Conservation (phyloP, 2,113 vertebrate species). For the Pseudonaja textilis region DNA sequence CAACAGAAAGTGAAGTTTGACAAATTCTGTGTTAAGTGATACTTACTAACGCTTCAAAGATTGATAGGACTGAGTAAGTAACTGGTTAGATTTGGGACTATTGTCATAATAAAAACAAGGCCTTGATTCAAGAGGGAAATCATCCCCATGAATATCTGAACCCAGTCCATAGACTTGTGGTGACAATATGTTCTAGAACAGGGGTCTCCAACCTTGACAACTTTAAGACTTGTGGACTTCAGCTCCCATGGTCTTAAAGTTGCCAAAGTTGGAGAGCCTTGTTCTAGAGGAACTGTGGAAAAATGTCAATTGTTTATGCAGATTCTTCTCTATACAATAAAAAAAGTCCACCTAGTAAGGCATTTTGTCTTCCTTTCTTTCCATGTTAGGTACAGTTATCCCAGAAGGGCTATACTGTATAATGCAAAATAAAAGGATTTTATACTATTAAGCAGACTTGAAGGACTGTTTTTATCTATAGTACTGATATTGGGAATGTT, state of each 20-base stretch:
- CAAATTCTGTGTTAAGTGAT: background rate
- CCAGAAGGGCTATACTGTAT: background rate
- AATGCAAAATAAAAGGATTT: background rate
- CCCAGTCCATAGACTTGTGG: background rate
- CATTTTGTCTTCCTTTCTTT: background rate
- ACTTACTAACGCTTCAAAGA: background rate
- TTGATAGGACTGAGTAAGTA: background rate
- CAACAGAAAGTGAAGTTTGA: background rate
- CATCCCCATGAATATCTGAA: background rate
- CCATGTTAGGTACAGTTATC: background rate
- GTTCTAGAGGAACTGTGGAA: background rate
- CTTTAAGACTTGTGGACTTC: too few species aligned
- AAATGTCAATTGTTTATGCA: background rate
- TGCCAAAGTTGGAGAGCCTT: too few species aligned
- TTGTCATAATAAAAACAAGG: background rate
- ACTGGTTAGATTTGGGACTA: background rate
- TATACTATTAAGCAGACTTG: background rate
- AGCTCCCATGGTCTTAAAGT: too few species aligned
- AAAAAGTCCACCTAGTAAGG: background rate
- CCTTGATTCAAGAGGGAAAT: background rate
- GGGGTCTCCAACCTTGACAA: too few species aligned
- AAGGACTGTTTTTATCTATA: background rate
- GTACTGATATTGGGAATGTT: background rate
- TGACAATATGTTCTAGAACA: background rate
- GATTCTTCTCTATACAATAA: background rate